Evolutionary conservation across 2,113 vertebrate species (phyloP), one percentile per base, ranked within the genome.

Genomic region (Psittacula cyanocephala): DNA sequence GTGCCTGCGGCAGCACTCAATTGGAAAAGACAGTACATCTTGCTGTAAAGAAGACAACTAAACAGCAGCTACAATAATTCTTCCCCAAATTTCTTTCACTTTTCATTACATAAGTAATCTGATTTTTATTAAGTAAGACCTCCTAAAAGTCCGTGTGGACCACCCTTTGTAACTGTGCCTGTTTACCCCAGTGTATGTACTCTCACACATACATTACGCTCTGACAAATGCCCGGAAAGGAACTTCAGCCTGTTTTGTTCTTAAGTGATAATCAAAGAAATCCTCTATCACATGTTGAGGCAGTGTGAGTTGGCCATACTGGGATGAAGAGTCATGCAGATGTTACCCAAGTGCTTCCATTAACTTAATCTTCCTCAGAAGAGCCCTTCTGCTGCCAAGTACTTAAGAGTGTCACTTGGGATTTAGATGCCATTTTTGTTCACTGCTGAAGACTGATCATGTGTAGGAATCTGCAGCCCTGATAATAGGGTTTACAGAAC

Each of bases 321-420:
- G 80, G 92, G 89, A 96, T 39, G 77, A 95, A 95, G 95, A 94
- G 85, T 94, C 96, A 95, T 97, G 88, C 95, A 97, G 97, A 96
- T 97, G 97, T 97, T 97, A 96, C 96, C 71, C 81, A 97, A 98
- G 96, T 60, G 96, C 97, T 96, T 97, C 97, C 95, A 97, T 97
- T 96, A 97, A 98, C 97, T 97, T 98, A 97, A 97, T 98, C 97
- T 97, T 97, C 93, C 97, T 98, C 97, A 91, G 96, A 95, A 96
- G 97, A 95, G 93, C 95, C 96, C 96, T 96, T 97, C 93, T 96
- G 97, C 95, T 95, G 95, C 96, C 97, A 96, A 97, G 97, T 94
- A 80, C 96, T 97, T 97, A 96, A 95, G 96, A 96, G 93, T 93
- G 97, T 97, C 97, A 94, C 94, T 92, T 89, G 93, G 94, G 96